A percentile compares a stretch with the other conserved stretches of the same genome.
These are phyloP conservation scores for Nettapus auritus DNA, from an alignment of 2,113 vertebrate genomes.

Conservation along the genomic window DNA sequence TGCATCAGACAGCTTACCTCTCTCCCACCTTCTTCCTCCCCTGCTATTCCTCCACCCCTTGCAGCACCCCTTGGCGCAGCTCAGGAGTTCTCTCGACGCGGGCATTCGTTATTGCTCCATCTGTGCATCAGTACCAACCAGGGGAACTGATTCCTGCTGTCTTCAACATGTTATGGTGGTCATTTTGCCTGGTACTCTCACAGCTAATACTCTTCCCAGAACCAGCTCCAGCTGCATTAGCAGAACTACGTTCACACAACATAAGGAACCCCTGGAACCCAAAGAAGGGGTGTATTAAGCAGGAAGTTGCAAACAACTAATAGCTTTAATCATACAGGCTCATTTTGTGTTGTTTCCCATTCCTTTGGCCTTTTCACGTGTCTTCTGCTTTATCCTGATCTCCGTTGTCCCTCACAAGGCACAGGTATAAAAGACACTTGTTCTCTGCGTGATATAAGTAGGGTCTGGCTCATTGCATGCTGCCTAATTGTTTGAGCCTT, in stretches of 20 bases:
- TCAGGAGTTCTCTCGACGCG: background rate
- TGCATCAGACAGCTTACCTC: background rate
- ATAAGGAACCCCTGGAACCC: background rate
- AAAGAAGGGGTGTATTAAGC: background rate
- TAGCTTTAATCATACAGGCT: background rate
- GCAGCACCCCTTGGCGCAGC: background rate
- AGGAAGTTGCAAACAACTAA: background rate
- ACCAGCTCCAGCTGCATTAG: background rate
- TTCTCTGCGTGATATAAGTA: background rate
- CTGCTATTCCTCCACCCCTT: background rate
- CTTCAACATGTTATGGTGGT: background rate
- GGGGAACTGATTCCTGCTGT: background rate
- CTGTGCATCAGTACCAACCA: background rate
- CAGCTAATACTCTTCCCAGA: background rate
- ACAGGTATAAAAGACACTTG: background rate
- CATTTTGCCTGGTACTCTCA: background rate
- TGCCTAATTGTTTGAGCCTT: background rate
- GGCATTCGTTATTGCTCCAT: background rate
- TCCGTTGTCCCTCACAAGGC: background rate
- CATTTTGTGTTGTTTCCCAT: background rate
- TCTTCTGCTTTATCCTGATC: background rate
- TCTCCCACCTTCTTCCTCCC: background rate
- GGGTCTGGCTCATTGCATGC: background rate
- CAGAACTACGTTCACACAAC: background rate
- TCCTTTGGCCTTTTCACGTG: background rate